These are phyloP conservation scores for Onychostoma macrolepis DNA, from an alignment of 2,113 vertebrate genomes.

Conservation along the genomic window DNA sequence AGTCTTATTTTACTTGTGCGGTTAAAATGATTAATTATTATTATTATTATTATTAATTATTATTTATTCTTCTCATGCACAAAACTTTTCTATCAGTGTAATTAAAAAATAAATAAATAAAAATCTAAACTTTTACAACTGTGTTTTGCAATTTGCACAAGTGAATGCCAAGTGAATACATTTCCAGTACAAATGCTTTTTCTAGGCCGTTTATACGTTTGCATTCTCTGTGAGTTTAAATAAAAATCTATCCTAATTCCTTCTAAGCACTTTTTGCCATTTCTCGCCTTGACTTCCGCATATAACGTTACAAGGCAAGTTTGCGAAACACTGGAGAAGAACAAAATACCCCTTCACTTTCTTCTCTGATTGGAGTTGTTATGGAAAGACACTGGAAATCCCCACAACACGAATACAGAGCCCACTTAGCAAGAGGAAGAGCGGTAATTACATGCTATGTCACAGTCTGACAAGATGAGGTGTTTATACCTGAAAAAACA, in stretches of 20 bases:
- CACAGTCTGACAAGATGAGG: slow-evolving; percentile 38
- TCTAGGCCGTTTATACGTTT: neutral
- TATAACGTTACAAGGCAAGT: neutral
- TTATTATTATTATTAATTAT: no score
- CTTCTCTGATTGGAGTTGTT: slow-evolving; percentile 14
- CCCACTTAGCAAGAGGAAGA: slow-evolving; percentile 13
- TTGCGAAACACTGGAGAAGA: slow-evolving; percentile 5
- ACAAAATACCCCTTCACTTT: neutral
- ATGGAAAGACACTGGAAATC: slow-evolving; percentile 49
- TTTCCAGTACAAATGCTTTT: neutral
- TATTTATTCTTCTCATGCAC: no score
- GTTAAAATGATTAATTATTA: no score
- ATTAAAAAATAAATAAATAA: neutral
- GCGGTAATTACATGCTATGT: slow-evolving; percentile 51
- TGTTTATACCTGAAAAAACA: slow-evolving; percentile 42
- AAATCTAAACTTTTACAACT: neutral
- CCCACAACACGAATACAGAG: slow-evolving; percentile 42
- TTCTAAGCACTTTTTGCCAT: neutral
- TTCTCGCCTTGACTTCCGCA: neutral
- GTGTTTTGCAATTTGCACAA: neutral
- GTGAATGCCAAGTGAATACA: neutral
- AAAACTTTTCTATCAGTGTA: neutral
- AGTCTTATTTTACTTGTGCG: no score
- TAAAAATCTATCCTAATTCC: neutral
- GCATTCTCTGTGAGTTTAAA: neutral